Evolutionary conservation across 2,888 invertebrate species (phyloP), one percentile per base, ranked within the genome.

Genomic region (Hypomecis atomaria): DNA sequence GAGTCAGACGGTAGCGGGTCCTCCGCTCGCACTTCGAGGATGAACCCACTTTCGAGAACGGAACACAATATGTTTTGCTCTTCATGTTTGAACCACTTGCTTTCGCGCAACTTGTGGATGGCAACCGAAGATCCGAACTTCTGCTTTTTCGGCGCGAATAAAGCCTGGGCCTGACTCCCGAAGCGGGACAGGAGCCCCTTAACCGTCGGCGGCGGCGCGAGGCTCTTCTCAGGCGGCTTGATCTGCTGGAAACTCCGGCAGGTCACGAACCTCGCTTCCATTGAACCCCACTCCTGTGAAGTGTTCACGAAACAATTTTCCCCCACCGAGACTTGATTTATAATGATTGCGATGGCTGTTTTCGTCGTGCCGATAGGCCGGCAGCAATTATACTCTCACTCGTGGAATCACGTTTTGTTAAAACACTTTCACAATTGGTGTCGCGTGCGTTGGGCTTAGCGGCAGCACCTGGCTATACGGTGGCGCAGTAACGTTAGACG

Each of bases 21-120:
- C 74, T 90, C 89, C 54, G 94, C 94, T 71, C 90, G 87, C 72
- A 95, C 93, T 84, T 96, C 96, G 70, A 96, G 93, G 74, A 96
- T 94, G 86, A 96, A 96, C 61, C 96, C 96, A 47, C 95, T 94
- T 85, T 96, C 95, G 78, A 96, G 93, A 63, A 96, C 96, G 60
- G 96, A 95, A 84, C 95, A 95, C 73, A 96, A 93, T 75, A 96
- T 94, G 77, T 94, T 94, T 80, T 95, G 94, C 88, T 96, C 95
- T 76, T 95, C 94, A 73, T 95, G 94, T 73, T 94, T 94, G 82
- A 96, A 96, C 96, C 96, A 96, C 92, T 96, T 96, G 69, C 95
- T 95, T 83, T 96, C 95, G 70, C 95, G 92, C 72, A 95, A 89
- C 80, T 95, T 95, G 82, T 95, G 95, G 67, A 95, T 95, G 54